Percentiles rank a stretch among this genome's conserved stretches.
Evolutionary conservation across 2,113 vertebrate genomes (phyloP).

Genomic region (Dipodomys merriami): DNA sequence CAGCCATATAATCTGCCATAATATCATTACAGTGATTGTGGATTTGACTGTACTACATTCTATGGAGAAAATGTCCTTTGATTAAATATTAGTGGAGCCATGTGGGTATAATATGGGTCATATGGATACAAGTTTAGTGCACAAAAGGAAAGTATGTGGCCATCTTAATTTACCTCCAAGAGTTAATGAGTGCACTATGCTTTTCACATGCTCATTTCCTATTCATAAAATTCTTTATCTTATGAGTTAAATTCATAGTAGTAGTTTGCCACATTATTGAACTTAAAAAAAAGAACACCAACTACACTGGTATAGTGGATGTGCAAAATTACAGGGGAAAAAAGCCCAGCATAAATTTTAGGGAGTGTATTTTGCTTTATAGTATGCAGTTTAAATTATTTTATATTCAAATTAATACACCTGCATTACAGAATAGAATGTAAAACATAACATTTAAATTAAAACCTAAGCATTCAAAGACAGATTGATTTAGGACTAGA

Average conservation of each 20-base stretch:
- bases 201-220: slow-evolving; percentile 6
- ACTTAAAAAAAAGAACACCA: neutral
- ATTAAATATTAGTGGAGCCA: neutral
- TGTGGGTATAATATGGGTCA: neutral
- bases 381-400: slow-evolving; percentile 10
- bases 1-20: neutral
- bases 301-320: neutral
- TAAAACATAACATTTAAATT: neutral
- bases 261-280: neutral
- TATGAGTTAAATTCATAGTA: neutral
- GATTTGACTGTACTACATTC: neutral
- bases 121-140: neutral
- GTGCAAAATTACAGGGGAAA: neutral
- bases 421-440: neutral
- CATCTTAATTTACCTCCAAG: neutral
- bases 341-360: neutral
- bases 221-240: neutral
- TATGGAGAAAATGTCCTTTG: neutral
- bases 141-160: neutral
- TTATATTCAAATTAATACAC: slow-evolving; percentile 7
- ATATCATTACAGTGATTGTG: neutral
- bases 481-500: neutral
- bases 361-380: neutral
- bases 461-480: slow-evolving; percentile 1
- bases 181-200: neutral